These are phyloP conservation scores for Diplodus sargus DNA, from an alignment of 2,797 vertebrate genomes.

Conservation along the genomic window DNA sequence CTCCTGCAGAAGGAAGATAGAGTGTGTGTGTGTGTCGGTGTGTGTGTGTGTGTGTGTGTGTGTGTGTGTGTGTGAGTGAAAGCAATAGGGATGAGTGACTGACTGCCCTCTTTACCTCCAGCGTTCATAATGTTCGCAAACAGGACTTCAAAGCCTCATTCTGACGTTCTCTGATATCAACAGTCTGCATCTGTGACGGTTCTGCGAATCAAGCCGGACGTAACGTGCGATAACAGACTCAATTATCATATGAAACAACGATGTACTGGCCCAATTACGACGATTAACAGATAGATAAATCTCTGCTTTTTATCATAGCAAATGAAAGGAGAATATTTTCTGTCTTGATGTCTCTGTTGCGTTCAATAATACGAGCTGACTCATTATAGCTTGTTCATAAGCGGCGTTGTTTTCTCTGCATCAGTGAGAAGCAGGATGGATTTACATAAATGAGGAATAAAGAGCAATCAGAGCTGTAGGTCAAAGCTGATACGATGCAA, in stretches of 20 bases:
- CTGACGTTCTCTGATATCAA: not conserved
- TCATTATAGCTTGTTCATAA: slow-evolving; percentile 25
- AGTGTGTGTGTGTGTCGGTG: slow-evolving; percentile 3
- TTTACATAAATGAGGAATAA: not conserved
- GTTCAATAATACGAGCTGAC: slow-evolving; percentile 22
- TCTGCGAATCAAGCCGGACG: not conserved
- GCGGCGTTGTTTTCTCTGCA: slow-evolving; percentile 6
- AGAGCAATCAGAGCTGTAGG: slow-evolving; percentile 17
- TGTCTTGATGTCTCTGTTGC: not conserved
- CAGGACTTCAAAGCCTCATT: not conserved
- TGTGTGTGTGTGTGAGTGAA: not conserved
- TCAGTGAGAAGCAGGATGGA: slow-evolving; percentile 9
- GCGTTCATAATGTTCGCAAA: slow-evolving; percentile 17
- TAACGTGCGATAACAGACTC: not conserved
- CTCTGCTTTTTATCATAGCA: not conserved
- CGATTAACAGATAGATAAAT: not conserved
- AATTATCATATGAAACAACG: not conserved
- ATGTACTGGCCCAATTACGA: not conserved
- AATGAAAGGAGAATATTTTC: slow-evolving; percentile 6
- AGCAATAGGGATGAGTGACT: not conserved
- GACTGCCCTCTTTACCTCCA: slow-evolving; percentile 3
- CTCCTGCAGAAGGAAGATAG: slow-evolving; percentile 14
- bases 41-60: not conserved
- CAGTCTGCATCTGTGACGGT: not conserved
- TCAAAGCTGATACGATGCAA: not conserved